A percentile compares a stretch with the other conserved stretches of the same genome.
These are phyloP conservation scores for Dryobota labecula DNA, from an alignment of 2,888 invertebrate species.

Conservation along the genomic window DNA sequence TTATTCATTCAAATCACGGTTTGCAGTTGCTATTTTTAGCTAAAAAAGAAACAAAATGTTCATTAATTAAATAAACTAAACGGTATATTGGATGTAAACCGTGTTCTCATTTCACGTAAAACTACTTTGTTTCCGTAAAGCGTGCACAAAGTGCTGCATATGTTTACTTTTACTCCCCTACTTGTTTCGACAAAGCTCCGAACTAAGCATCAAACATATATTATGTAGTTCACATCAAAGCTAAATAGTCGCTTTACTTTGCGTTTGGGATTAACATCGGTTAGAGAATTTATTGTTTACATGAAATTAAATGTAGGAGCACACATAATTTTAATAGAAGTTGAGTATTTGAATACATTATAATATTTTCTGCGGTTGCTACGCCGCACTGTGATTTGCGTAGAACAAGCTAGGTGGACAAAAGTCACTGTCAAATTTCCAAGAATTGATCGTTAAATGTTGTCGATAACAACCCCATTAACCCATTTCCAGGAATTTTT, in stretches of 20 bases:
- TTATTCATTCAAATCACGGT: no score
- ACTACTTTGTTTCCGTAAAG: slow-evolving; percentile 20
- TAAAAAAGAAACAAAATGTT: background rate
- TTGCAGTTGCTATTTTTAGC: rapidly evolving
- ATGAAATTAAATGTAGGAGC: background rate
- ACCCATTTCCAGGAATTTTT: no score
- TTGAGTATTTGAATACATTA: no score
- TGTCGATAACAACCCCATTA: no score
- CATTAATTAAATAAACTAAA: background rate
- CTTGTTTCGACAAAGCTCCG: slow-evolving; percentile 29
- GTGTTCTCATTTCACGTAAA: slow-evolving; percentile 25
- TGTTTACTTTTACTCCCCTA: slow-evolving; percentile 35
- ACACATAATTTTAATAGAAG: background rate
- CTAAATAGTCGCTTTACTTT: slow-evolving; percentile 13
- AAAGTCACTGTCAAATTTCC: no score
- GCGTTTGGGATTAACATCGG: background rate
- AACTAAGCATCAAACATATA: slow-evolving; percentile 24
- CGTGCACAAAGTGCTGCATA: slow-evolving; percentile 29
- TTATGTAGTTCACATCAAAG: slow-evolving; percentile 5
- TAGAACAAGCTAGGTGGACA: no score
- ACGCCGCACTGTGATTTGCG: background rate
- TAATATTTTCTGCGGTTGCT: no score
- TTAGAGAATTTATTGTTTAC: background rate
- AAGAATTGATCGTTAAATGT: no score
- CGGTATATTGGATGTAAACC: background rate